Base-by-base conservation (phyloP, 2,888 invertebrate species). In the Koerneria pararmatus region DNA sequence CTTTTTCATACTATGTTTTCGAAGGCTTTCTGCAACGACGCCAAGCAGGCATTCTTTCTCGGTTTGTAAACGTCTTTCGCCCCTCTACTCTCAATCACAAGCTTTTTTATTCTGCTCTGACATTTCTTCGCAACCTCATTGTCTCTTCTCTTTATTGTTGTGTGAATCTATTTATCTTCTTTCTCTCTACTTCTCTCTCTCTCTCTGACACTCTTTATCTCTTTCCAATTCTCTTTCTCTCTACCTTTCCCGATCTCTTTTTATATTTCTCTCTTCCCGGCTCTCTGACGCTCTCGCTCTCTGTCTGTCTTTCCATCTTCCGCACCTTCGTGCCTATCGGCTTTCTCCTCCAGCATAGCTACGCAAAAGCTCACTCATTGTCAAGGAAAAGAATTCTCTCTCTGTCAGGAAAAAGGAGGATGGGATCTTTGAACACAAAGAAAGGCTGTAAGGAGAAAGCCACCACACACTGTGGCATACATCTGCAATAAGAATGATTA, bases 171-270 rank as follows among this genome's bases (percentile, higher is more conserved):
- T 11, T 41, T 41, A 41, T 41, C 19, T 41, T 41, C 46, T n/a
- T 41, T 41, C 66, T 62, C 60, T 66, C 60, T 35, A 19, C 31
- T 5, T n/a, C 19, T 27, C 54, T 8, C 48, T 48, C 48, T 41
- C 49, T 29, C 35, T 65, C 48, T 32, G 34, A 4, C 59, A 11
- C 58, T 31, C 51, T 59, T 60, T 53, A 11, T 29, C 51, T 37
- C 35, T 49, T 35, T 11, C 49, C 15, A n/a, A 24, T 54, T 57
- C 53, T 32, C 48, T 35, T 34, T 59, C 61, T 35, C 29, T 27
- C 62, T 35, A 41, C 35, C 29, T 34, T 37, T 53, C 53, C 56
- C 64, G 53, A 64, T 34, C 51, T 31, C 49, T 22, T 32, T 41
- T 32, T n/a, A 27, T 6, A 37, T 51, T 41, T 48, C 22, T 61